phyloP scores from a whole-genome alignment of 1,140 invertebrate species.

The Fopius arisanus region DNA sequence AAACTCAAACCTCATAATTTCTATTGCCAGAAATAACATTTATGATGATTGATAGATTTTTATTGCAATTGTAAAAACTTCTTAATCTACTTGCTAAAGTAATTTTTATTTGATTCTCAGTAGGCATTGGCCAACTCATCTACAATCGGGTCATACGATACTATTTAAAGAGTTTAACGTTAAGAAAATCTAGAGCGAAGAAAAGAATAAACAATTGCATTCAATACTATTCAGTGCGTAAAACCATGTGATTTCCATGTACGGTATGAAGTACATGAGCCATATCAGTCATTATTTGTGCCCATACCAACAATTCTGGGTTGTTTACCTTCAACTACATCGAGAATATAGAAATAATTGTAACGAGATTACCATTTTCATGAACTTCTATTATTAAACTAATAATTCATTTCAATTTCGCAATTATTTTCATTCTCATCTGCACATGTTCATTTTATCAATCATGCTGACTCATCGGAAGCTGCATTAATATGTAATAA shows the following conservation, averaged over 20 bases:
- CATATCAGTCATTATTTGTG: slow-evolving; percentile 9
- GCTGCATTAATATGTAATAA: not conserved
- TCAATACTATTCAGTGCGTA: slow-evolving; percentile 16
- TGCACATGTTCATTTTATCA: not conserved
- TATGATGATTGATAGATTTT: not conserved
- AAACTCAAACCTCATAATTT: not conserved
- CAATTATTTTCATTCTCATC: not conserved
- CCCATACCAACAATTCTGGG: not conserved
- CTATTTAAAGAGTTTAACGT: not conserved
- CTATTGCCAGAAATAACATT: not conserved
- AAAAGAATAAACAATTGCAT: not conserved
- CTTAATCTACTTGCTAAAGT: not conserved
- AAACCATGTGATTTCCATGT: not conserved
- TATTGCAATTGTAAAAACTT: not conserved
- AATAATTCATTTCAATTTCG: not conserved
- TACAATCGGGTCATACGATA: not conserved
- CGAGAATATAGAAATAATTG: not conserved
- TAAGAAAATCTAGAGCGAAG: not conserved
- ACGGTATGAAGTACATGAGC: not conserved
- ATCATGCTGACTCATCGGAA: not conserved
- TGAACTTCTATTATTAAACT: not conserved
- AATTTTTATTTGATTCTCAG: not conserved
- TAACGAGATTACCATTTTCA: not conserved
- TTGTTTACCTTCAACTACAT: not conserved
- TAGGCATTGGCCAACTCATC: not conserved